Evolutionary conservation across 2,888 invertebrate genomes (phyloP).

Genomic region (Drosophila rellima): DNA sequence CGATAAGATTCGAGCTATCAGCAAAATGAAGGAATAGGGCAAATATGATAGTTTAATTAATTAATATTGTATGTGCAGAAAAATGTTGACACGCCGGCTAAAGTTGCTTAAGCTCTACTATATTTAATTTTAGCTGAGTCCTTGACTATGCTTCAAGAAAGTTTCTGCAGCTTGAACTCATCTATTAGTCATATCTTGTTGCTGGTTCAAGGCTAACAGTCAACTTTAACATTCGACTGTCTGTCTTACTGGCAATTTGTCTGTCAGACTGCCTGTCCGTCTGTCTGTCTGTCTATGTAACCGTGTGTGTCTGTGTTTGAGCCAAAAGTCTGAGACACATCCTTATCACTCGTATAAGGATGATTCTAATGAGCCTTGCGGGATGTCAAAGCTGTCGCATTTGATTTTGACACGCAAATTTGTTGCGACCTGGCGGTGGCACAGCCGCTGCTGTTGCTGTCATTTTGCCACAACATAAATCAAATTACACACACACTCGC

Average conservation of each 20-base stretch:
- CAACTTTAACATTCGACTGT: constrained; percentile 6
- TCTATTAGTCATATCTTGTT: constrained; percentile 5
- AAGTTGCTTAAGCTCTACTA: background rate
- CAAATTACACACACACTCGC: constrained; percentile 51
- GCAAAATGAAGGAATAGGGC: no score
- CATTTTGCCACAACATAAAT: constrained; percentile 70
- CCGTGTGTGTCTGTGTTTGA: background rate
- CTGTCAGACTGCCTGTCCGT: background rate
- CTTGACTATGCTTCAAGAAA: constrained; percentile 1
- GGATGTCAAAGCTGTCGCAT: constrained; percentile 69
- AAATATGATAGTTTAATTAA: background rate
- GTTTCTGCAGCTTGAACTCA: constrained; percentile 3
- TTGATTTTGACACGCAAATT: constrained; percentile 73
- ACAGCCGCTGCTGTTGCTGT: constrained; percentile 46
- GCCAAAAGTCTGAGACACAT: constrained; percentile 9
- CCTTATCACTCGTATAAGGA: constrained; percentile 34
- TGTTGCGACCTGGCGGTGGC: constrained; percentile 45
- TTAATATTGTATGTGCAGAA: background rate
- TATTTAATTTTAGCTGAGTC: background rate
- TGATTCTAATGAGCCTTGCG: constrained; percentile 69
- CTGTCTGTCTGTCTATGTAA: background rate
- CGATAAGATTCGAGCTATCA: no score
- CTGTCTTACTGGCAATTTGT: constrained; percentile 4
- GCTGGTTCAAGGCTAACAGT: constrained; percentile 10
- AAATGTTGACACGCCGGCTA: background rate